phyloP scores from a whole-genome alignment of 53 echinoderm and acorn worm genomes.

The Astropecten irregularis region DNA sequence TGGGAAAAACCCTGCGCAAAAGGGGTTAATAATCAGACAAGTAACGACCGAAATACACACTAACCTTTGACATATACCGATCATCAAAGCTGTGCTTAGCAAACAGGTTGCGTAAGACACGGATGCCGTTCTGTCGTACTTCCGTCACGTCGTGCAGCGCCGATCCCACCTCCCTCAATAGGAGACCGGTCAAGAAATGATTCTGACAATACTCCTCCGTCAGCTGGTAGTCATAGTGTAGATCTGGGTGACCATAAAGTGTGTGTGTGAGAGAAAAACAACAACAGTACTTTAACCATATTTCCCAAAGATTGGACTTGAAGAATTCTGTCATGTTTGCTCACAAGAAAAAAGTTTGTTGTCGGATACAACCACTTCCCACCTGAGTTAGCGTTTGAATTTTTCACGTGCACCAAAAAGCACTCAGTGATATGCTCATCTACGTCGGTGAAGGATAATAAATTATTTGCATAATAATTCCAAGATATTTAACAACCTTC shows the following conservation, averaged over 20 bases:
- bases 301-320: background rate
- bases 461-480: too few relatives aligned
- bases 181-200: constrained; percentile 93
- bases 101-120: constrained; percentile 85
- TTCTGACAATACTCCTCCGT: constrained; percentile 97
- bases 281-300: background rate
- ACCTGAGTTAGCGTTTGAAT: too few relatives aligned
- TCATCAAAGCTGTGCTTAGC: constrained; percentile 99
- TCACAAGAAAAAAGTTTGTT: too few relatives aligned
- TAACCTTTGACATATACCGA: constrained; percentile 88
- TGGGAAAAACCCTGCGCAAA: too few relatives aligned
- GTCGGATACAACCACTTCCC: too few relatives aligned
- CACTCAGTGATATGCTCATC: too few relatives aligned
- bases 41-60: too few relatives aligned
- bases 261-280: background rate
- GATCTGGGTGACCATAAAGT: constrained; percentile 60
- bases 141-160: constrained; percentile 91
- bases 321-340: too few relatives aligned
- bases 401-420: too few relatives aligned
- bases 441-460: too few relatives aligned
- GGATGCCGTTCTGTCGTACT: constrained; percentile 89
- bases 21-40: too few relatives aligned
- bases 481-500: too few relatives aligned
- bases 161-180: constrained; percentile 84
- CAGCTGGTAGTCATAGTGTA: constrained; percentile 91